Conservation (phyloP, 92 coral and sea anemone species). For the Phenganax marumi region DNA sequence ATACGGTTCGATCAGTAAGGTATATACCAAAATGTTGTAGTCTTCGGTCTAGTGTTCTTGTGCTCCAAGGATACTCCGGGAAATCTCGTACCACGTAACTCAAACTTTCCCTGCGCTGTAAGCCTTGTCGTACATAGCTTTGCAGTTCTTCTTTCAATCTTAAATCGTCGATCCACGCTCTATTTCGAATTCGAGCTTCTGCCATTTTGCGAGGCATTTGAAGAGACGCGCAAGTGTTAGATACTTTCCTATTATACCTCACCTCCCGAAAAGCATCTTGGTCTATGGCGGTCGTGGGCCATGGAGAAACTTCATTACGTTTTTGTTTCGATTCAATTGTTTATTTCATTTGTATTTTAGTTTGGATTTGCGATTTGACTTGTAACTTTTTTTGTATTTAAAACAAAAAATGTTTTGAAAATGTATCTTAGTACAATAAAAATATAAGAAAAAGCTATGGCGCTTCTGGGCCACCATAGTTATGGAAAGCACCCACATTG, state of each 20-base stretch:
- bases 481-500: too few species aligned
- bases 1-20: not conserved
- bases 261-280: too few species aligned
- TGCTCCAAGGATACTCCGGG: slow-evolving; percentile 8
- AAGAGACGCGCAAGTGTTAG: too few species aligned
- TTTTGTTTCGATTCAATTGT: not conserved
- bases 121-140: slow-evolving; percentile 13
- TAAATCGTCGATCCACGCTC: not conserved
- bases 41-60: slow-evolving; percentile 16
- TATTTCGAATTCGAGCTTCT: slow-evolving; percentile 2
- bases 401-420: not conserved
- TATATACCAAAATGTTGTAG: slow-evolving; percentile 25
- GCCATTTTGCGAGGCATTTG: not conserved
- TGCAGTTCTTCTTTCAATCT: not conserved
- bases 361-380: not conserved
- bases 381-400: not conserved
- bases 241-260: too few species aligned
- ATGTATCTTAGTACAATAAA: not conserved
- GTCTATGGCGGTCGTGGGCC: too few species aligned
- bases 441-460: not conserved
- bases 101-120: slow-evolving; percentile 14
- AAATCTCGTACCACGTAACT: slow-evolving; percentile 12
- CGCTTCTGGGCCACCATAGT: not conserved
- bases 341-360: not conserved
- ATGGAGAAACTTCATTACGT: too few species aligned